phyloP scores from a whole-genome alignment of 2,113 vertebrate species.

The Plecturocebus donacophilus region DNA sequence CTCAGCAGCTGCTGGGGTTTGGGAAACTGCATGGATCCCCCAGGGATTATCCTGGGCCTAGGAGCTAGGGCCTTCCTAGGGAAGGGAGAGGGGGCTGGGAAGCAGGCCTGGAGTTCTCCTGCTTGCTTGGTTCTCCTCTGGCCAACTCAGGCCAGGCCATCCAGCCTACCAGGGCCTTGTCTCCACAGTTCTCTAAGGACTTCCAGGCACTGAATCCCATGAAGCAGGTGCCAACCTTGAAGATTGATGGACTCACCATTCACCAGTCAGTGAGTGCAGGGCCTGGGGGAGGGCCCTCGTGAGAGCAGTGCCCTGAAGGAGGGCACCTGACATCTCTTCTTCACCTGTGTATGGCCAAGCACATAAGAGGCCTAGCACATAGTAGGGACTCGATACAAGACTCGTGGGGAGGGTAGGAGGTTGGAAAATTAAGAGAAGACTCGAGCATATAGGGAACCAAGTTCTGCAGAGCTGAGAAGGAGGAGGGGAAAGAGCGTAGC shows the following conservation, averaged over 20 bases:
- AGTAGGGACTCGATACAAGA: background rate
- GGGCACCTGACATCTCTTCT: background rate
- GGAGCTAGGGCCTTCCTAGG: background rate
- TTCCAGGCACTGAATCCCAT: constrained; percentile 95
- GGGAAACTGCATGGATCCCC: background rate
- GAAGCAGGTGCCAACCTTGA: constrained; percentile 94
- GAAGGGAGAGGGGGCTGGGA: background rate
- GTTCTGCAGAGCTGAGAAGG: background rate
- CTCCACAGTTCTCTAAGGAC: constrained; percentile 87
- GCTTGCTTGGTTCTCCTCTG: background rate
- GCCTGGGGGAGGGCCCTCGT: background rate
- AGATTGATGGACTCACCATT: constrained; percentile 92
- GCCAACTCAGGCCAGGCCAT: background rate
- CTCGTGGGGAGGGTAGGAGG: background rate
- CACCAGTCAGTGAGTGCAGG: constrained; percentile 92
- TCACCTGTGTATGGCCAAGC: background rate
- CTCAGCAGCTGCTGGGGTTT: background rate
- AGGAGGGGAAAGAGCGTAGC: background rate
- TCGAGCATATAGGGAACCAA: background rate
- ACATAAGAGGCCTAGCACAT: background rate
- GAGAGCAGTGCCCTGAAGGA: background rate
- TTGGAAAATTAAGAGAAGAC: background rate
- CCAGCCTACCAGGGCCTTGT: constrained; percentile 40
- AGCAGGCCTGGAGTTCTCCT: background rate
- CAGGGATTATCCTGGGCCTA: background rate